Base-by-base conservation (phyloP, 2,888 invertebrate genomes). In the Brassicogethes aeneus region DNA sequence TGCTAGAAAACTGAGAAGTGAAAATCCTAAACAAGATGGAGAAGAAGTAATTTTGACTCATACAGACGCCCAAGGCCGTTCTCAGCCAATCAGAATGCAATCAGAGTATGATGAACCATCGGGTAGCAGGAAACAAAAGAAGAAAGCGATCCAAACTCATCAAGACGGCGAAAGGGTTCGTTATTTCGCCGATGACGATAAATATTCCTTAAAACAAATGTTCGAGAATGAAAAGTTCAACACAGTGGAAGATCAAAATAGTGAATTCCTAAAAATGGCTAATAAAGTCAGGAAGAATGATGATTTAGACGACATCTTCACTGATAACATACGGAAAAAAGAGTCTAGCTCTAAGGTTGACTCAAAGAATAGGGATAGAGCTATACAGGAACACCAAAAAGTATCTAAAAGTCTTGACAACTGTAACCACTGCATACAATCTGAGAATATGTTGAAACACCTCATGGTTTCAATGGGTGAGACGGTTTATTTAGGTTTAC, bases 171-270 rank as follows among this genome's bases (percentile, higher is more conserved):
- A 89, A 60, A 75, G 92, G 49, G 74, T 80, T 2, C 78, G 85
- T 42, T 92, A 91, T 69, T 93, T 89, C 70, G 80, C 85, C 2
- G 89, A 93, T 71, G 93, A 94, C 71, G 91, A 92, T 63, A 85
- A 84, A 61, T 84, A 85, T 65, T 81, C 85, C 39, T 76, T 95
- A 29, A 78, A 86, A 61, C 78, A 88, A 65, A 85, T 95, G 84
- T 88, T 85, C 64, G 77, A 85, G 68, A 73, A 78, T 55, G 89
- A 82, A 74, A 94, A 82, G 74, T 82, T 84, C 62, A 81, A 79
- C 17, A 82, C 82, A 8, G 81, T 82, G 3, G 80, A 83, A 47
- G 85, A 92, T 56, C 80, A 88, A 56, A 85, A 94, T 60, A 77
- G 78, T 36, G 78, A 88, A 64, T 85, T 93, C 62, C 76, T 83